A percentile compares a stretch with the other conserved stretches of the same genome.
These are phyloP conservation scores for Drosophila atripex DNA, from an alignment of 2,888 invertebrate species.

Conservation along the genomic window DNA sequence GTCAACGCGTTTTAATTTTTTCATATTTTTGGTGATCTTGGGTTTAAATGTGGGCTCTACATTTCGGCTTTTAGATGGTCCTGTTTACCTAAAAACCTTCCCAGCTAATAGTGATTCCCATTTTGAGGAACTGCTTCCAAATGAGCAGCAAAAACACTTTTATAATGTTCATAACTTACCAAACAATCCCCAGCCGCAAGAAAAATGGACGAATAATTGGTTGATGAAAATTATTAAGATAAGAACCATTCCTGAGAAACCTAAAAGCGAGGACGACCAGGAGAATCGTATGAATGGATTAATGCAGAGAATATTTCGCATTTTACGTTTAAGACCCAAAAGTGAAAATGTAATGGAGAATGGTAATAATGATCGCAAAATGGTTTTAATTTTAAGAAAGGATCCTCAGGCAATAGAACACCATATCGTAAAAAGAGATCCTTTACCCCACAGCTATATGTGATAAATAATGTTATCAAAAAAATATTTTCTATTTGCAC, in stretches of 20 bases:
- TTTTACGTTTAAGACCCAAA: slow-evolving; percentile 13
- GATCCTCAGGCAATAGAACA: not conserved
- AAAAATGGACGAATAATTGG: slow-evolving; percentile 12
- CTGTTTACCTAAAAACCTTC: slow-evolving; percentile 10
- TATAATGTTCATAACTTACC: slow-evolving; percentile 14
- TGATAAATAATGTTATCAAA: not conserved
- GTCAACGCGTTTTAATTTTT: slow-evolving; percentile 11
- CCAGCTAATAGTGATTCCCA: slow-evolving; percentile 1
- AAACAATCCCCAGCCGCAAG: not conserved
- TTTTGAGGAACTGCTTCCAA: not conserved
- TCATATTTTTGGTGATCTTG: slow-evolving; percentile 2
- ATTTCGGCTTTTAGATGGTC: slow-evolving; percentile 12
- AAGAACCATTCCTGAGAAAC: not conserved
- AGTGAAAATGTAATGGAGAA: not conserved
- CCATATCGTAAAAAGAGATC: slow-evolving; percentile 2
- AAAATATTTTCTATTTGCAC: too few relatives aligned
- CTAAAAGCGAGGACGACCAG: not conserved
- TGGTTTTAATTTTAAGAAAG: slow-evolving; percentile 9
- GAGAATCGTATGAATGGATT: slow-evolving; percentile 2
- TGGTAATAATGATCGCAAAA: slow-evolving; percentile 2
- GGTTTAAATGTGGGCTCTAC: not conserved
- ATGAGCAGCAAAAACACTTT: slow-evolving; percentile 15
- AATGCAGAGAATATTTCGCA: slow-evolving; percentile 1
- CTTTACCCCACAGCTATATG: not conserved
- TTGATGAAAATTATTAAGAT: slow-evolving; percentile 51